Evolutionary conservation across 2,888 invertebrate species (phyloP).

Genomic region (Reticulitermes lucifugus): DNA sequence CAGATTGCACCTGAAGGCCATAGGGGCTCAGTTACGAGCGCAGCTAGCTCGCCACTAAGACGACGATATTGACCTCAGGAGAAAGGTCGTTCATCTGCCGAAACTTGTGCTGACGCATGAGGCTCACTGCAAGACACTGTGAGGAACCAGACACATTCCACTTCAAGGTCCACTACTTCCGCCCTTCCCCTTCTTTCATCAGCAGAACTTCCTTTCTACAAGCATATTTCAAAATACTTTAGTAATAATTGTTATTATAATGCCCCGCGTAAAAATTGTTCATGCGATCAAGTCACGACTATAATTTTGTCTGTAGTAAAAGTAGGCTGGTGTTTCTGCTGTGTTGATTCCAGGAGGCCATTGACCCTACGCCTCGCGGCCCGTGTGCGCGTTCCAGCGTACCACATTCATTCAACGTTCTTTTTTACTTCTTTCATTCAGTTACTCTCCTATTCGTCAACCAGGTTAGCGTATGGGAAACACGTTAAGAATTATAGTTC

Average conservation of each 20-base stretch:
- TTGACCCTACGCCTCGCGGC: background rate
- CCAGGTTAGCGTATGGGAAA: too few species aligned
- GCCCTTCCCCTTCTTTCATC: background rate
- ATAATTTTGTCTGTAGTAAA: constrained; percentile 1
- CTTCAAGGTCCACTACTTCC: constrained; percentile 22
- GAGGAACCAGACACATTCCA: constrained; percentile 17
- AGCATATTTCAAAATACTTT: constrained; percentile 1
- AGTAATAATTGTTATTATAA: constrained; percentile 14
- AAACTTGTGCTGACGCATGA: background rate
- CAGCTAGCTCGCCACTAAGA: background rate
- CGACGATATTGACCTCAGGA: background rate
- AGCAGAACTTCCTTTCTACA: too few species aligned
- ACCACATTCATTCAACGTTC: background rate
- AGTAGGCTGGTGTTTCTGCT: background rate
- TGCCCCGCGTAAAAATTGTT: constrained; percentile 22
- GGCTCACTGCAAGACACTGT: background rate
- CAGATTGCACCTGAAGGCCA: too few species aligned
- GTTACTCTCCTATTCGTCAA: background rate
- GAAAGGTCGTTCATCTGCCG: background rate
- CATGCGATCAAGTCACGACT: constrained; percentile 14
- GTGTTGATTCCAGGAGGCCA: constrained; percentile 15
- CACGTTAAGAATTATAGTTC: too few species aligned
- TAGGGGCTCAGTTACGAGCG: background rate
- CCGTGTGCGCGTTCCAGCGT: too few species aligned
- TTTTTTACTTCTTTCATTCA: background rate